Conservation (phyloP, 2,888 invertebrate species). For the Pinctada fucata region DNA sequence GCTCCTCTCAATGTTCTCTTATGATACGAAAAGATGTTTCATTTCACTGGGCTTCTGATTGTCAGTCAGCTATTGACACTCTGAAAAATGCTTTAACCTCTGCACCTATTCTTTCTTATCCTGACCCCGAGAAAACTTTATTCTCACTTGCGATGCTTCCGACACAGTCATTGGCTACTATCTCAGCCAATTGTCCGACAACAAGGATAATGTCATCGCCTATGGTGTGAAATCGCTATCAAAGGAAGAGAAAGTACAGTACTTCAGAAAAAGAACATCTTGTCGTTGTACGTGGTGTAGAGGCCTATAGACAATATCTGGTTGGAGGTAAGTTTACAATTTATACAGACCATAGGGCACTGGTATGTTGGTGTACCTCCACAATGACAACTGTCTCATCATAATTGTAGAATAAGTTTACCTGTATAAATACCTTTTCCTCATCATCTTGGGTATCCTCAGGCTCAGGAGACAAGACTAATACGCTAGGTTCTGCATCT, state of each 20-base stretch:
- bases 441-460: not conserved
- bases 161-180: constrained; percentile 22
- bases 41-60: constrained; percentile 29
- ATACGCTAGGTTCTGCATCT: not conserved
- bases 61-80: constrained; percentile 19
- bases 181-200: constrained; percentile 22
- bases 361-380: not conserved
- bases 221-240: constrained; percentile 29
- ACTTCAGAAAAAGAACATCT: constrained; percentile 30
- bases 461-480: not conserved
- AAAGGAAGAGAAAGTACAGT: constrained; percentile 22
- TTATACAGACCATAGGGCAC: not conserved
- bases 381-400: not conserved
- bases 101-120: constrained; percentile 31
- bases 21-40: constrained; percentile 15
- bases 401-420: not conserved
- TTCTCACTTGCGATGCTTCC: constrained; percentile 29
- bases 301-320: constrained; percentile 1
- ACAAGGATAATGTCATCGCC: constrained; percentile 26
- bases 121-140: constrained; percentile 11
- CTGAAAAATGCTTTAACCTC: constrained; percentile 28
- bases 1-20: constrained; percentile 22
- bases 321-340: not conserved
- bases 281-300: constrained; percentile 16
- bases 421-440: not conserved